Conservation (phyloP, 2,113 vertebrate genomes). For the Pycnonotus jocosus region DNA sequence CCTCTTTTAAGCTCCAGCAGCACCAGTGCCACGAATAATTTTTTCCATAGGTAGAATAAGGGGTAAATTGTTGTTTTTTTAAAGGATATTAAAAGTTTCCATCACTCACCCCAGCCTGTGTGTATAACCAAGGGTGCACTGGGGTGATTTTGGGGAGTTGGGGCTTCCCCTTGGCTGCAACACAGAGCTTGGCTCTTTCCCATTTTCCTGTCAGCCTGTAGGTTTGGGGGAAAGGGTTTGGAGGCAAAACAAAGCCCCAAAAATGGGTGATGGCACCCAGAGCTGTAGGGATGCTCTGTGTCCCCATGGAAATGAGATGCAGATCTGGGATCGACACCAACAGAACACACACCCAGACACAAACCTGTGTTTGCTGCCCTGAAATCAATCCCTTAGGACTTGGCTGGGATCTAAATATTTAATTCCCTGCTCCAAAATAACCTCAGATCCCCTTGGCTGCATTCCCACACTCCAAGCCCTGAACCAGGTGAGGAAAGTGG, state of each 20-base stretch:
- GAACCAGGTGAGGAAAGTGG: background rate
- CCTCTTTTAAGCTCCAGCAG: background rate
- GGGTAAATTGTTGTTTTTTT: background rate
- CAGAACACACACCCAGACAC: background rate
- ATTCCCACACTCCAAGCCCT: background rate
- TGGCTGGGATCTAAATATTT: background rate
- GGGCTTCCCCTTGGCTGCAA: background rate
- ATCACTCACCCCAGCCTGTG: background rate
- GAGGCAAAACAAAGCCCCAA: background rate
- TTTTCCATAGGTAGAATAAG: background rate
- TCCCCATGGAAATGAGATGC: background rate
- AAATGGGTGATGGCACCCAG: background rate
- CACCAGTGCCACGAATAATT: accelerated
- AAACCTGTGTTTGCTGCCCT: accelerated
- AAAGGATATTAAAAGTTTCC: background rate
- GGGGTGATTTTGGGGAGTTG: background rate
- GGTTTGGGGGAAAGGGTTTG: background rate
- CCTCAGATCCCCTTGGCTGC: background rate
- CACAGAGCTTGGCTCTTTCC: background rate
- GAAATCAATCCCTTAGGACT: background rate
- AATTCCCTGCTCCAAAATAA: background rate
- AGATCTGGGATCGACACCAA: background rate
- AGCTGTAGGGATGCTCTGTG: background rate
- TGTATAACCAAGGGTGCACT: background rate
- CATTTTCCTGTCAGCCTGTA: background rate